Base-by-base conservation (phyloP, 64 coral and sea anemone genomes). In the Astreopora myriophthalma region DNA sequence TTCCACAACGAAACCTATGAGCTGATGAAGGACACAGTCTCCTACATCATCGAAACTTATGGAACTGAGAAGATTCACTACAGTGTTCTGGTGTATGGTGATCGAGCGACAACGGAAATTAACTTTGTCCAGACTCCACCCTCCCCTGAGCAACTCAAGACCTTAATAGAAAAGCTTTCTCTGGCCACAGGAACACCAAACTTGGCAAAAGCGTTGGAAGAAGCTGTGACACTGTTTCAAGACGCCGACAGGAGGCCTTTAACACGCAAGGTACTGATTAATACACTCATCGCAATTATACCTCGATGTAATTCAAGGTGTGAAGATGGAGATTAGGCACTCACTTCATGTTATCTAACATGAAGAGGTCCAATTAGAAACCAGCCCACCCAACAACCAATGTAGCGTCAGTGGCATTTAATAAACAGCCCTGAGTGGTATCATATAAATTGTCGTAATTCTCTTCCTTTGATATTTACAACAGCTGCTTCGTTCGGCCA, bases 1-100 rank as follows among this genome's bases (percentile, higher is more conserved):
- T 40, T 51, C 13, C 58, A 88, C 12, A 86, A 86, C 80, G 67
- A 51, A 42, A 94, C 82, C 28, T 94, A 87, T 64, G 65, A 87
- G 46, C 65, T 80, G 61, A 78, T 96, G 87, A 96, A 96, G 38
- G 79, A 94, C 3, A 89, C 83, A 1, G 87, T 96, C 33, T 90
- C 76, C 31, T 85, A 90, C 40, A 91, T 96, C 64, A 90, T 96
- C 30, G 29, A 65, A 67, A 94, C 72, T 7, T 94, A 96, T 48
- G 81, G 91, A 44, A 86, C 71, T n/a, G 58, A 71, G 52, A 92
- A 79, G 34, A 76, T 96, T 35, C 91, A 94, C 30, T 96, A 96
- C 71, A 89, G 95, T 1, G 38, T 96, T 33, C 61, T 96, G 10
- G 95, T 96, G 3, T 96, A 87, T 42, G 92, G 91, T 10, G 85